Conservation (phyloP, 1,140 invertebrate genomes). For the Helicoverpa armigera region DNA sequence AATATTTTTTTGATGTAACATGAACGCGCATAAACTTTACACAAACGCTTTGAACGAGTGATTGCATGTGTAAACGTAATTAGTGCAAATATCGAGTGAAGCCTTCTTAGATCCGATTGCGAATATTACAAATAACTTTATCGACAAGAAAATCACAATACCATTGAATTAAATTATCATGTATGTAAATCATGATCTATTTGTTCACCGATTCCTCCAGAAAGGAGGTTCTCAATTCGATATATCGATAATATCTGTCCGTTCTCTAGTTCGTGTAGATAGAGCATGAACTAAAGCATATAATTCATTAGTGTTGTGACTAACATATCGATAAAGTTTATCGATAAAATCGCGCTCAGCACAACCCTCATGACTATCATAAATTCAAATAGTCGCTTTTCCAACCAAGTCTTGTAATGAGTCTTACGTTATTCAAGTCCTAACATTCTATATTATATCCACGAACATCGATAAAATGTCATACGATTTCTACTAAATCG, state of each 20-base stretch:
- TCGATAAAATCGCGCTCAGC: too few species aligned
- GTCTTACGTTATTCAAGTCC: conserved; percentile 6
- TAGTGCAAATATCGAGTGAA: conserved; percentile 13
- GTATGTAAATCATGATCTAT: too few species aligned
- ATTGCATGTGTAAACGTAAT: neutral
- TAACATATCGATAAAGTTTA: too few species aligned
- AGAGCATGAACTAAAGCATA: too few species aligned
- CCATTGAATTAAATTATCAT: too few species aligned
- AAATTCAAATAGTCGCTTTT: neutral
- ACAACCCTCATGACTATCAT: neutral
- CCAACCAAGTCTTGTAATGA: conserved; percentile 12
- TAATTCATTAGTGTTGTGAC: too few species aligned
- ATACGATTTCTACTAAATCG: neutral
- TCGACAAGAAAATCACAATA: too few species aligned
- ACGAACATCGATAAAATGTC: conserved; percentile 3
- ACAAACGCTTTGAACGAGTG: conserved; percentile 6
- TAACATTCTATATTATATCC: conserved; percentile 11
- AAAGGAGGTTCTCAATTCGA: too few species aligned
- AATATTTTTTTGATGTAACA: conserved; percentile 28
- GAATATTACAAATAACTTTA: too few species aligned
- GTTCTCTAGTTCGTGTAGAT: too few species aligned
- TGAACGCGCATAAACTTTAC: conserved; percentile 15
- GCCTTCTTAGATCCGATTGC: neutral
- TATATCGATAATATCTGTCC: too few species aligned
- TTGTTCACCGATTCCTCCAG: too few species aligned